Evolutionary conservation across 2,888 invertebrate species (phyloP).

Genomic region (Cheilosia soror): DNA sequence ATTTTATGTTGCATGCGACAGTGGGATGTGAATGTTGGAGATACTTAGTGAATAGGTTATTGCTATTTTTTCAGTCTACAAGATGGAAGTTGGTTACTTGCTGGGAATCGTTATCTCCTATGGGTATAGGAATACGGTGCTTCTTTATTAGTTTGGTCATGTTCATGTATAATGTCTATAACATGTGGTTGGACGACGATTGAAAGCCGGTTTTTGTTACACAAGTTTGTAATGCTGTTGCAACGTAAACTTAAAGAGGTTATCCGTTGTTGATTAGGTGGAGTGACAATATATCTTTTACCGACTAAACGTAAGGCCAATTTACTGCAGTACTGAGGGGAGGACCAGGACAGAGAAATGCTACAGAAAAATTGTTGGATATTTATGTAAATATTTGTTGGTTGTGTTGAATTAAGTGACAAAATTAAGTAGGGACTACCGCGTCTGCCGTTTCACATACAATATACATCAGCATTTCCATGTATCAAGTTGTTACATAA

Average conservation of each 20-base stretch:
- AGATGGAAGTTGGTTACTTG: conserved; percentile 46
- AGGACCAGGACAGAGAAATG: conserved; percentile 4
- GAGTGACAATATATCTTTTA: conserved; percentile 22
- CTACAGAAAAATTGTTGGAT: not conserved
- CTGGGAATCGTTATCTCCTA: conserved; percentile 21
- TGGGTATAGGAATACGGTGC: conserved; percentile 52
- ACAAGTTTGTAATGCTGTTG: conserved; percentile 44
- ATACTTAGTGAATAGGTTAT: conserved; percentile 6
- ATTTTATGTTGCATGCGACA: conserved; percentile 22
- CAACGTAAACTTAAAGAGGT: conserved; percentile 60
- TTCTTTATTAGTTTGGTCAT: conserved; percentile 61
- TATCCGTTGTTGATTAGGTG: conserved; percentile 54
- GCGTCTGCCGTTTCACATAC: too few relatives aligned
- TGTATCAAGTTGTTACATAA: too few relatives aligned
- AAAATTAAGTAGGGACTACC: too few relatives aligned
- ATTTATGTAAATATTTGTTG: too few relatives aligned
- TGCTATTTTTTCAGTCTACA: not conserved
- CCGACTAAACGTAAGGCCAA: not conserved
- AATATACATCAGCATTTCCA: too few relatives aligned
- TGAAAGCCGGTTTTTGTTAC: conserved; percentile 50
- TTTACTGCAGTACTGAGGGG: not conserved
- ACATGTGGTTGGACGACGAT: conserved; percentile 22
- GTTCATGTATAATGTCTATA: conserved; percentile 37
- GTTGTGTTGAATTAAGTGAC: too few relatives aligned
- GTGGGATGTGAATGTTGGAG: conserved; percentile 14